Base-by-base conservation (phyloP, 2,113 vertebrate genomes). In the Campylorhamphus procurvoides region DNA sequence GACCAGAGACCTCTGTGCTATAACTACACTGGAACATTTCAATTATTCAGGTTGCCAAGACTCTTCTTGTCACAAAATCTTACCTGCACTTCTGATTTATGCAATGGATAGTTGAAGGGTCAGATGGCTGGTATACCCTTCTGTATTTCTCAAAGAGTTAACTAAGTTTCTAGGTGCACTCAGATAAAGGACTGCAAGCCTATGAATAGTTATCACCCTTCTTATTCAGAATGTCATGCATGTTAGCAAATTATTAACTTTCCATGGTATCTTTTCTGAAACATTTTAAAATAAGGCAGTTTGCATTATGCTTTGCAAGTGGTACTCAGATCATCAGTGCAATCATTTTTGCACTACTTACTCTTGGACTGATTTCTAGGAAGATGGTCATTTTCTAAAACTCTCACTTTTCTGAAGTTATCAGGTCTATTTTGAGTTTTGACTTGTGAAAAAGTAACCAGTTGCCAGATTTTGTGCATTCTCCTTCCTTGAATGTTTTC, bases 81-180 rank as follows among this genome's bases (percentile, higher is more conserved):
- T 56, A 84, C 46, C 46, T 47, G 50, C 7, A 49, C 18, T 81
- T 84, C 8, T 25, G 31, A 62, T 69, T 62, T 31, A 66, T 33
- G 37, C 19, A 37, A 46, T 0, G 0, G 10, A 31, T 2, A 53
- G 18, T 5, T 52, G 31, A 76, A 89, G 18, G 18, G 19, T 4
- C 39, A 76, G 29, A 56, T 5, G 84, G 12, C 3, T 40, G 31
- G 7, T 1, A 7, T 5, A 28, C 5, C 69, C 24, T 23, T 76
- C 22, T 40, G 6, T 28, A 62, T 50, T 58, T 81, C 42, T 87
- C 35, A 53, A n/a, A 80, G 50, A 77, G 24, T n/a, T 69, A 44
- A 39, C 7, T 15, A 9, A 40, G 37, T 49, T 84, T 73, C 84
- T 58, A 49, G 50, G 11, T 84, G 22, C 35, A 58, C 19, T 53